Conservation (phyloP, 2,888 invertebrate genomes). For the Amorpha juglandis region DNA sequence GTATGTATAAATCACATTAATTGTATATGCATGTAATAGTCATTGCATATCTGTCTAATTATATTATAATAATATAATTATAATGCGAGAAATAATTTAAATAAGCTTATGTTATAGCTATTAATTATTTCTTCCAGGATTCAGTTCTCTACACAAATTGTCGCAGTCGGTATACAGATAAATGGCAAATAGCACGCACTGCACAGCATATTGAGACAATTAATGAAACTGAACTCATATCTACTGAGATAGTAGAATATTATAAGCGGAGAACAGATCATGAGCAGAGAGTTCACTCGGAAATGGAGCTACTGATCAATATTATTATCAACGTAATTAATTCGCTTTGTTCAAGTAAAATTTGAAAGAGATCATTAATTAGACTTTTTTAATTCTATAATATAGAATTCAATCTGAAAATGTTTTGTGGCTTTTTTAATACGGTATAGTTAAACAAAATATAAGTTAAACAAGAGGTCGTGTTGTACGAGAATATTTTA, state of each 20-base stretch:
- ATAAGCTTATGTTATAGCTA: too few relatives aligned
- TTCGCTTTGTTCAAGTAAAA: not conserved
- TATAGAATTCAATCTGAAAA: too few relatives aligned
- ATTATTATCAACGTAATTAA: constrained; percentile 63
- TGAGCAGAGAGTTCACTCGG: constrained; percentile 69
- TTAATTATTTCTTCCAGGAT: constrained; percentile 40
- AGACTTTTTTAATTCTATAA: too few relatives aligned
- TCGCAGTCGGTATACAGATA: constrained; percentile 58
- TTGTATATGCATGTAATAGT: too few relatives aligned
- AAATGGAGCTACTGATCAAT: constrained; percentile 68
- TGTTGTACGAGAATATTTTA: too few relatives aligned
- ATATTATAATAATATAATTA: not conserved
- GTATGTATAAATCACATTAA: constrained; percentile 41
- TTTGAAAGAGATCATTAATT: too few relatives aligned
- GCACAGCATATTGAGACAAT: constrained; percentile 65
- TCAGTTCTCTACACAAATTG: constrained; percentile 47
- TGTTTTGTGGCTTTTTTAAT: too few relatives aligned
- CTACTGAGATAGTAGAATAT: constrained; percentile 49
- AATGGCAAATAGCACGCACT: constrained; percentile 68
- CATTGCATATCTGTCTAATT: too few relatives aligned
- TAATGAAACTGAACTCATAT: constrained; percentile 46
- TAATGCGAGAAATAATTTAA: too few relatives aligned
- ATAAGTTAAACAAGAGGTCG: too few relatives aligned
- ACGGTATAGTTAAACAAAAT: too few relatives aligned
- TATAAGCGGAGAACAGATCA: constrained; percentile 60